Percentiles rank a stretch among this genome's conserved stretches.
phyloP scores from a whole-genome alignment of 2,797 vertebrate genomes.

The Vultur gryphus region DNA sequence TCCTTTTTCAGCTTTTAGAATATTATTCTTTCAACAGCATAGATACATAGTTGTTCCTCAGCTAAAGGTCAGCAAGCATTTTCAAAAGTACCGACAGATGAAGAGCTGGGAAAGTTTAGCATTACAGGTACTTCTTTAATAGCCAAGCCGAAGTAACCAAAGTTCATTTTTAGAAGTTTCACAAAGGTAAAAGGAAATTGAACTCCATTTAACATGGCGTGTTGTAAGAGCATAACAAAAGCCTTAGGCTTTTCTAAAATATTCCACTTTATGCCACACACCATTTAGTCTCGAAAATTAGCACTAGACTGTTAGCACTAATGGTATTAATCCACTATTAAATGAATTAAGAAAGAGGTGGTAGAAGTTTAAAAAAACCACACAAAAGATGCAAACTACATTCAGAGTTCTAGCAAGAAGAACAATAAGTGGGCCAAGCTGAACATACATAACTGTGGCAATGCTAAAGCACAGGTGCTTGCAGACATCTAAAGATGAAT shows the following conservation, averaged over 20 bases:
- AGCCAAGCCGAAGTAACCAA: background rate
- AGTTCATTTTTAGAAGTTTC: background rate
- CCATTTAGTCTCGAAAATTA: background rate
- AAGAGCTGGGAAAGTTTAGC: background rate
- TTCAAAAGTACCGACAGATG: background rate
- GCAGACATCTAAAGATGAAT: background rate
- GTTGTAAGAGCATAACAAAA: background rate
- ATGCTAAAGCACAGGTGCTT: background rate
- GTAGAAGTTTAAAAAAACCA: background rate
- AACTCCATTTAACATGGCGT: background rate
- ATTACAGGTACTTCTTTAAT: background rate
- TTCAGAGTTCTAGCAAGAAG: background rate
- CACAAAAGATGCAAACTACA: background rate
- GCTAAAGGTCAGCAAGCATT: background rate
- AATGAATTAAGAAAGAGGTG: background rate
- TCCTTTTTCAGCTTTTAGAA: background rate
- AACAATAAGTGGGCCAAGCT: background rate
- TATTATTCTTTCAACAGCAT: background rate
- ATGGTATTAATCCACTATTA: background rate
- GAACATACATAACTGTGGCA: background rate
- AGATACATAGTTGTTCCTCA: background rate
- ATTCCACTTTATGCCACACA: background rate
- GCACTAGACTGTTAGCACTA: background rate
- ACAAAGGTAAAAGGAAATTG: background rate
- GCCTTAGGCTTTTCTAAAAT: background rate